Evolutionary conservation across 2,113 vertebrate genomes (phyloP).

Genomic region (Recurvirostra avosetta): DNA sequence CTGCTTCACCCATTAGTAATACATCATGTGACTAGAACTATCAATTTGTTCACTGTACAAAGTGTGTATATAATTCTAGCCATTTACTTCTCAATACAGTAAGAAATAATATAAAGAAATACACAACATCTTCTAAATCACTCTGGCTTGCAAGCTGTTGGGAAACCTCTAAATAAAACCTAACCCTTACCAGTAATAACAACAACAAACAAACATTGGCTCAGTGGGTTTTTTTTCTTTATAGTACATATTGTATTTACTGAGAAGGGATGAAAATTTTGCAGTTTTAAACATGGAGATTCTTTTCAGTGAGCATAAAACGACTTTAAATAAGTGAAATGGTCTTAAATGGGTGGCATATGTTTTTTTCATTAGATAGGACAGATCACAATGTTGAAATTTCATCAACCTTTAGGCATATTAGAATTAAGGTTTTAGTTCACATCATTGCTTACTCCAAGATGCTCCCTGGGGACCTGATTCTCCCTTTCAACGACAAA

Average conservation of each 20-base stretch:
- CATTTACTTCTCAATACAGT: background rate
- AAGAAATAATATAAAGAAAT: background rate
- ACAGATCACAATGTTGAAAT: background rate
- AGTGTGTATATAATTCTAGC: background rate
- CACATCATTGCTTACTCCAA: background rate
- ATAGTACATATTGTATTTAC: background rate
- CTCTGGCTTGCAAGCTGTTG: background rate
- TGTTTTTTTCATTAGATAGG: background rate
- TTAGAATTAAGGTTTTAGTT: background rate
- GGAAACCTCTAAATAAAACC: background rate
- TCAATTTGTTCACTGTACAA: background rate
- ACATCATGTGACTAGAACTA: background rate
- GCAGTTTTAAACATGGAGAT: background rate
- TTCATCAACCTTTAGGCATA: background rate
- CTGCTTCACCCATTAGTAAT: background rate
- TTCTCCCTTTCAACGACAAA: background rate
- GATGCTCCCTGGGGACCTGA: rapidly evolving
- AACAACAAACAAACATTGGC: background rate
- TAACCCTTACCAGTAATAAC: background rate
- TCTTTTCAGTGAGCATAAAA: background rate
- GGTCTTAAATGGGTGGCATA: background rate
- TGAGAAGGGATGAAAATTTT: background rate
- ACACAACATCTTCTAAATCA: background rate
- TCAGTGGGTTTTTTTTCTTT: background rate
- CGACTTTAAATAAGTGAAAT: background rate